phyloP scores from a whole-genome alignment of 2,888 invertebrate genomes.

The Ctenicera cuprea region DNA sequence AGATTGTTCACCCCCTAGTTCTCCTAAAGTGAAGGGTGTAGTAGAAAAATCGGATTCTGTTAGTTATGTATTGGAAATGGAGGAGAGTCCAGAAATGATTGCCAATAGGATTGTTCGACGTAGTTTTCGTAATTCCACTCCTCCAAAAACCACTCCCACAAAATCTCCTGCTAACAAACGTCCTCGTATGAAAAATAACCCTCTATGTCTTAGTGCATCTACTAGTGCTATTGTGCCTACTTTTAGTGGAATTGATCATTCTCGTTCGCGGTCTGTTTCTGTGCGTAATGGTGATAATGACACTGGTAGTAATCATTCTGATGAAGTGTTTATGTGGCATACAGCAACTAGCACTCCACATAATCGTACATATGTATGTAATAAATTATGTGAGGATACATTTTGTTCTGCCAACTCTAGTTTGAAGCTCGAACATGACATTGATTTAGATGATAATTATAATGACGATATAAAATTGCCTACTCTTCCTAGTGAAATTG shows the following conservation, averaged over 20 bases:
- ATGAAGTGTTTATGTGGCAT: slow-evolving; percentile 60
- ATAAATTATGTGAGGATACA: slow-evolving; percentile 59
- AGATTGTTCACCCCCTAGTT: slow-evolving; percentile 77
- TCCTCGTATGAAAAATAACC: slow-evolving; percentile 69
- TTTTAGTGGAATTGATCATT: slow-evolving; percentile 64
- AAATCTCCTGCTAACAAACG: slow-evolving; percentile 71
- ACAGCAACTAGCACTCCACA: slow-evolving; percentile 57
- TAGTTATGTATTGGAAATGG: slow-evolving; percentile 89
- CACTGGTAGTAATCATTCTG: slow-evolving; percentile 52
- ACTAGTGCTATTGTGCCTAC: slow-evolving; percentile 72
- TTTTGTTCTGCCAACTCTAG: slow-evolving; percentile 19
- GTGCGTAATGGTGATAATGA: slow-evolving; percentile 59
- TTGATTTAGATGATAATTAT: slow-evolving; percentile 61
- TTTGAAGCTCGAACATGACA: slow-evolving; percentile 46
- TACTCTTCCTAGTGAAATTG: slow-evolving; percentile 70
- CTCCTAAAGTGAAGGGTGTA: slow-evolving; percentile 87
- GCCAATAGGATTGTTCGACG: slow-evolving; percentile 82
- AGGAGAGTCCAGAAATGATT: slow-evolving; percentile 82
- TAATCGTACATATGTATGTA: neutral
- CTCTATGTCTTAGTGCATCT: slow-evolving; percentile 74
- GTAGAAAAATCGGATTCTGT: slow-evolving; percentile 91
- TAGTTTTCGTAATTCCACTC: slow-evolving; percentile 77
- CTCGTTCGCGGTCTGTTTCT: slow-evolving; percentile 72
- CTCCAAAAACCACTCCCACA: slow-evolving; percentile 69
- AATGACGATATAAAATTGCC: slow-evolving; percentile 67